Percentiles rank a stretch among this genome's conserved stretches.
Evolutionary conservation across 2,113 vertebrate species (phyloP).

Genomic region (Ursus arctos): DNA sequence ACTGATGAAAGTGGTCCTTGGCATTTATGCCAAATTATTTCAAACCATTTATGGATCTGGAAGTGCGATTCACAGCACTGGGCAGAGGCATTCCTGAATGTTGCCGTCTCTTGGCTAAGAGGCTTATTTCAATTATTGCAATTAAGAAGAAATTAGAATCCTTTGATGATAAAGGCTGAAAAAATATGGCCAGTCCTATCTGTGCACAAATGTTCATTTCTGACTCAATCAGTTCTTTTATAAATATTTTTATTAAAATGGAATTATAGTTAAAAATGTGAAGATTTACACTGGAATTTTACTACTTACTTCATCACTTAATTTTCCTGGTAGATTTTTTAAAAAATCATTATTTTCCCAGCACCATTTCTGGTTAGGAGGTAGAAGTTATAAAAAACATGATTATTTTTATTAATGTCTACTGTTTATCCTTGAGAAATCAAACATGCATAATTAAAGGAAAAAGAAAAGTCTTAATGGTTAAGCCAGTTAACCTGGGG

Average conservation of each 20-base stretch:
- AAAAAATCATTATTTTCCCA: background rate
- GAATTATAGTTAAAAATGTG: background rate
- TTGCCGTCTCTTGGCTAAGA: background rate
- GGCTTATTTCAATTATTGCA: background rate
- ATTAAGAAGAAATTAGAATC: background rate
- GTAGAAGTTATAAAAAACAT: background rate
- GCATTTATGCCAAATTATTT: background rate
- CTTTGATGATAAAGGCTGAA: background rate
- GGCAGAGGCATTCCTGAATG: background rate
- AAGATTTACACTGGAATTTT: background rate
- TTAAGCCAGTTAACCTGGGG: background rate
- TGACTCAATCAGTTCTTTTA: background rate
- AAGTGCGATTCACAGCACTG: background rate
- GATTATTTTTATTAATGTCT: background rate
- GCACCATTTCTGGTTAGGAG: background rate
- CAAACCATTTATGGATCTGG: background rate
- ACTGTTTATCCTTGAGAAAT: background rate
- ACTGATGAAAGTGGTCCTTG: background rate
- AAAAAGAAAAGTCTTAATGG: background rate
- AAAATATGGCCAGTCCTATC: background rate
- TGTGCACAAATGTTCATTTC: slow-evolving; percentile 3
- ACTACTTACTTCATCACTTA: background rate
- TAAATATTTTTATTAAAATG: background rate
- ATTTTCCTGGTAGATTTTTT: slow-evolving; percentile 8
- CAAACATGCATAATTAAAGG: background rate